Base-by-base conservation (phyloP, 92 coral and sea anemone species). In the Bergia puertoricense region DNA sequence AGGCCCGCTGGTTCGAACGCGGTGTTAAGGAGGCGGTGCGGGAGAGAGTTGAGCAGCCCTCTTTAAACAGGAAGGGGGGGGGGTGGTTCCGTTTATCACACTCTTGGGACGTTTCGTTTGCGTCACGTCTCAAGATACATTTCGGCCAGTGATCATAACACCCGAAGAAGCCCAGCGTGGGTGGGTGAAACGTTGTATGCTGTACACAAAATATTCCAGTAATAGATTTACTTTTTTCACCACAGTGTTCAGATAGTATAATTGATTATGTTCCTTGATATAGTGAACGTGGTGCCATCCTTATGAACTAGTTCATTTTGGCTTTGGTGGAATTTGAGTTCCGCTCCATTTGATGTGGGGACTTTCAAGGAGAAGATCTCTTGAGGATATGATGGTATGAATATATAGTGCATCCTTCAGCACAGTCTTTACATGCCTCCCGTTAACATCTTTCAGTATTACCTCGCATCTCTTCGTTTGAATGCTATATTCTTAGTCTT, bases 381-480 rank as follows among this genome's bases (percentile, higher is more conserved):
- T 22, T 86, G 89, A 7, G 89, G 89, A 23, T 76, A 86, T 42
- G 82, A 76, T 74, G 89, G 89, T 76, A 86, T 75, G 67, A 86
- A 30, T 30, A 30, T 30, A 75, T 16, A 86, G 22, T 30, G 87
- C 88, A 59, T 50, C 78, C 54, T 88, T 88, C 65, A 88, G 79
- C 59, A 88, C 88, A 79, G 79, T 7, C 69, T 80, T 79, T 48
- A 88, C 68, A 67, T 59, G 66, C 37, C 88, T 80, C 57, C 90
- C 88, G 54, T 81, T 80, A 30, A 54, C 54, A 72, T 88, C 90
- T 59, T 69, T 79, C 76, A 88, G 4, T 46, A 69, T 59, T 72
- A 79, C 86, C 37, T 54, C 78, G 90, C 90, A 77, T 88, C 76
- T 56, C 90, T 86, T 37, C 86, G 90, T 80, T 88, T 88, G 48